phyloP scores from a whole-genome alignment of 2,113 vertebrate species.

The Scopus umbretta region DNA sequence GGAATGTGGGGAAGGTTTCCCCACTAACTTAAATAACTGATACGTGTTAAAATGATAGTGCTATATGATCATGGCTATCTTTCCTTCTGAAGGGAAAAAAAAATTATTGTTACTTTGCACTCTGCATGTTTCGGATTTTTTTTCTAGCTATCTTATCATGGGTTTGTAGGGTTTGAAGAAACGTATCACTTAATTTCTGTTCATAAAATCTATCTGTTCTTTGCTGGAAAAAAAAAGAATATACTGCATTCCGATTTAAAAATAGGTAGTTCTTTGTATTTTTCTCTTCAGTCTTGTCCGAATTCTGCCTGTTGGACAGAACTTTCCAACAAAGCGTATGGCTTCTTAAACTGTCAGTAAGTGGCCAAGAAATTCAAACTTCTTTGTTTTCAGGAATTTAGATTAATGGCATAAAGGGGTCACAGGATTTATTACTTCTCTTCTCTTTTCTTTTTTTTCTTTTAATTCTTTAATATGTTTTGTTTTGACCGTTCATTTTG shows the following conservation, averaged over 20 bases:
- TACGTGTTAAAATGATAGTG: background rate
- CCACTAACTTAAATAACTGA: background rate
- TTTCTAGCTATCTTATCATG: background rate
- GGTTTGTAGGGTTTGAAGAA: background rate
- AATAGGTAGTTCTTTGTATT: background rate
- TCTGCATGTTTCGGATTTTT: background rate
- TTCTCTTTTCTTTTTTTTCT: background rate
- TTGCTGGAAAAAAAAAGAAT: background rate
- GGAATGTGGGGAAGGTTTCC: background rate
- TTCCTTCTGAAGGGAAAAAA: background rate
- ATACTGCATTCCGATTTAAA: background rate
- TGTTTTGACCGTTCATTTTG: background rate
- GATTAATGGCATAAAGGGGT: background rate
- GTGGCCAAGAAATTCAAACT: background rate
- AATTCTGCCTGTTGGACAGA: background rate
- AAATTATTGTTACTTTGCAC: background rate
- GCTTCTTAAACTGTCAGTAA: background rate
- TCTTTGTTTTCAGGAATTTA: background rate
- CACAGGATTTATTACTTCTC: background rate
- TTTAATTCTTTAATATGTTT: background rate
- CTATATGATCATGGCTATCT: background rate
- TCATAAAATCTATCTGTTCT: background rate
- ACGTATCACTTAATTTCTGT: background rate
- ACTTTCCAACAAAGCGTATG: background rate
- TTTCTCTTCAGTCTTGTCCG: background rate